phyloP scores from a whole-genome alignment of 2,797 vertebrate genomes.

The Paramormyrops hopkinsi region DNA sequence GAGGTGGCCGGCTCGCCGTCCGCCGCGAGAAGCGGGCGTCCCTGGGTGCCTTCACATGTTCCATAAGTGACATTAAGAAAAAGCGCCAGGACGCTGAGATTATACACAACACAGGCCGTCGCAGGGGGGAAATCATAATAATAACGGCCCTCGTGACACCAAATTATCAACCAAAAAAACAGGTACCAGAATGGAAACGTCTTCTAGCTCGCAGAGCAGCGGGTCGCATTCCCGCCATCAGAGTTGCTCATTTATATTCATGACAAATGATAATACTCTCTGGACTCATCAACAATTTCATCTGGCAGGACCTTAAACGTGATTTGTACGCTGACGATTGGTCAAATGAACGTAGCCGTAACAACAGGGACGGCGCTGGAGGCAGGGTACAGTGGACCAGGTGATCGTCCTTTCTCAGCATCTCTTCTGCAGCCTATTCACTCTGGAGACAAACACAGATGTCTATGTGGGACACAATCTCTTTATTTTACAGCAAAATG shows the following conservation, averaged over 20 bases:
- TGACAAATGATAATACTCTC: background rate
- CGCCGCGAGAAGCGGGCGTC: background rate
- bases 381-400: background rate
- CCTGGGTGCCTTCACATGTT: background rate
- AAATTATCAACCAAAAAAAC: background rate
- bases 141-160: background rate
- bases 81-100: background rate
- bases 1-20: background rate
- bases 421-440: background rate
- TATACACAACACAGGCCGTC: background rate
- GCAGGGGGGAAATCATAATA: background rate
- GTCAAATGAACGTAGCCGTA: background rate
- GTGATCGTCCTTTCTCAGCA: background rate
- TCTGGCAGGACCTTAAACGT: background rate
- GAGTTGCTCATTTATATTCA: background rate
- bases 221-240: background rate
- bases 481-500: conserved; percentile 41
- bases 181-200: background rate
- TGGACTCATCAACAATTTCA: background rate
- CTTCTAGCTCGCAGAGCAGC: background rate
- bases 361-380: background rate
- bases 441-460: background rate
- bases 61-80: conserved; percentile 2
- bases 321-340: background rate
- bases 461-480: conserved; percentile 8